Evolutionary conservation across 2,113 vertebrate genomes (phyloP), one percentile per base, ranked within the genome.

Genomic region (Morone saxatilis): DNA sequence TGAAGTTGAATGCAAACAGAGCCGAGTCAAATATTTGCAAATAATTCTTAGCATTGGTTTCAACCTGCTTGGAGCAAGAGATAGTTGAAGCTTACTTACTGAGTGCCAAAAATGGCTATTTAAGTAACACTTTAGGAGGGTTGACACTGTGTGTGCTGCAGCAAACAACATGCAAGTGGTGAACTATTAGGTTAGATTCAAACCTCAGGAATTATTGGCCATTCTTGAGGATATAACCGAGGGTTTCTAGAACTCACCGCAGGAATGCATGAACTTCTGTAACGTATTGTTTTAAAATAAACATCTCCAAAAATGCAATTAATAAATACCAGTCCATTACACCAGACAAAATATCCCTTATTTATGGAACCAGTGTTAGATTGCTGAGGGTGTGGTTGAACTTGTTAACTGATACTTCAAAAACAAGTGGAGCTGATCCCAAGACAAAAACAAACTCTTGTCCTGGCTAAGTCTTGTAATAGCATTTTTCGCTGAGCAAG

Each of bases 391-490:
- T 83, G 89, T 78, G 78, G 79, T 80, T 84, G 25, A 48, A 71
- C 71, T 71, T 77, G 73, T 69, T 81, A 89, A 38, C 40, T n/a
- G 80, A 92, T 65, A 80, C 86, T 89, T 89, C 9, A 86, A 89
- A 87, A 89, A 86, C 66, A 87, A 87, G 70, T 59, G 54, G 50
- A 78, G 82, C 47, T 54, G 50, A 83, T 79, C 84, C 83, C 72
- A 77, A 82, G 83, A 90, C 66, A 72, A 92, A 91, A 93, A 89
- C 86, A 89, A 90, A 89, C 79, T 75, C 75, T 86, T 69, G 81
- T 76, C 71, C 80, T 68, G 69, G 78, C 38, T 85, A 80, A 90
- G 66, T 59, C 86, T 91, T 85, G 65, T 16, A 86, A 92, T n/a
- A 89, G 86, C 79, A 88, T 86, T 83, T 89, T 86, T 89, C 77